Conservation (phyloP, 2,797 vertebrate genomes). For the Chaetophractus vellerosus region DNA sequence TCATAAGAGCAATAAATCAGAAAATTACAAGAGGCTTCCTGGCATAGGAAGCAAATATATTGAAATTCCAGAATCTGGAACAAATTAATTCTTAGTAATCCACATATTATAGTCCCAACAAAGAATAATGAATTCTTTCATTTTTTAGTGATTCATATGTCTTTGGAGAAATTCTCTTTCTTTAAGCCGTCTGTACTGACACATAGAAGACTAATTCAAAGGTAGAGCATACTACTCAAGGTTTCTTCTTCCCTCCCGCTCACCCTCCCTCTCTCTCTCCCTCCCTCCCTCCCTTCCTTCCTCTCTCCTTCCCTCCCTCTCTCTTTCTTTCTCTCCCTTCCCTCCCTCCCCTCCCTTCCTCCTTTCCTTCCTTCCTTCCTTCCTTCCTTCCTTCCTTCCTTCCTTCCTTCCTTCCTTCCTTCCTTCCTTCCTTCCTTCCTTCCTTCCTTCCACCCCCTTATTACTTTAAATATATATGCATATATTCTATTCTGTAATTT, state of each 20-base stretch:
- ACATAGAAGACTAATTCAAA: background rate
- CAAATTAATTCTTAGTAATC: constrained; percentile 59
- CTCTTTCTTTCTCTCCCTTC: no score
- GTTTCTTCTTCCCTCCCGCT: no score
- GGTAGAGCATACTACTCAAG: background rate
- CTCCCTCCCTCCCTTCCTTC: no score
- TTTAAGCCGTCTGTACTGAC: background rate
- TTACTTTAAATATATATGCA: background rate
- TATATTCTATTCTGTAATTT: background rate
- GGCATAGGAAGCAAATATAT: background rate
- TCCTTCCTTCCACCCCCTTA: background rate
- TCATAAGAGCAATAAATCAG: background rate
- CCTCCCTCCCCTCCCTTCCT: background rate
- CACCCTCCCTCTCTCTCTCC: no score
- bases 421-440: background rate
- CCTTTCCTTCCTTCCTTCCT: background rate
- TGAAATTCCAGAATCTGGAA: constrained; percentile 44
- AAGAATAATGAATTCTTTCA: constrained; percentile 20
- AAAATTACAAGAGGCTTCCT: constrained; percentile 17
- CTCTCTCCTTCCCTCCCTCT: no score
- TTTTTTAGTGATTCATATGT: constrained; percentile 35
- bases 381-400: no score
- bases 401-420: background rate
- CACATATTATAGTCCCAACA: background rate
- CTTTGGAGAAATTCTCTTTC: constrained; percentile 46